Percentiles rank a stretch among this genome's conserved stretches.
Conservation (phyloP, 1,140 invertebrate species). For the Lordiphosa stackelbergi region DNA sequence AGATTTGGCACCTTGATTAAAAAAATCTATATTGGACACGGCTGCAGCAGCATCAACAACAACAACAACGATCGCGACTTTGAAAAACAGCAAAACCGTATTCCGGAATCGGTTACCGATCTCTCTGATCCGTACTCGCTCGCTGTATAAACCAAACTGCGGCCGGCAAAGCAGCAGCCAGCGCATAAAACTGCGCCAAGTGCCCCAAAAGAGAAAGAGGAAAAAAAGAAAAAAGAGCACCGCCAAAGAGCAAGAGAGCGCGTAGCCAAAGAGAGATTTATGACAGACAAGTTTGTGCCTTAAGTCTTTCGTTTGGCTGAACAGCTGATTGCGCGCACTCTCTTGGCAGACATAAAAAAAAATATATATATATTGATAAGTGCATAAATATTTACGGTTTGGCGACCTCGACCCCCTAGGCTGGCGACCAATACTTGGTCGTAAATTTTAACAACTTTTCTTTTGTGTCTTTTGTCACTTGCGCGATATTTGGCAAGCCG, state of each 20-base stretch:
- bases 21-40: constrained; percentile 25
- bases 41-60: no score
- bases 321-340: constrained; percentile 54
- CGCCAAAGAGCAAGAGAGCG: constrained; percentile 1
- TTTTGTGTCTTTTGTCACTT: constrained; percentile 49
- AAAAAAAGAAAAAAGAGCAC: constrained; percentile 16
- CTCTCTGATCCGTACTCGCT: constrained; percentile 56
- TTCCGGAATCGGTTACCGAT: constrained; percentile 41
- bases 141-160: constrained; percentile 67
- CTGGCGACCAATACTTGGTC: constrained; percentile 30
- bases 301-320: constrained; percentile 61
- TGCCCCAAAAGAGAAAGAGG: constrained; percentile 41
- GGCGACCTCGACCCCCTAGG: constrained; percentile 68
- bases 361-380: constrained; percentile 56
- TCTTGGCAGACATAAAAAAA: no score
- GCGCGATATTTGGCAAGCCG: constrained; percentile 41
- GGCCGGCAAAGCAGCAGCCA: constrained; percentile 59
- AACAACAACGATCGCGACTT: constrained; percentile 11
- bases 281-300: constrained; percentile 68
- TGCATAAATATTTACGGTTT: constrained; percentile 66
- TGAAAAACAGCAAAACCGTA: constrained; percentile 32
- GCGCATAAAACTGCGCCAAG: constrained; percentile 66
- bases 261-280: constrained; percentile 62
- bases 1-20: constrained; percentile 56
- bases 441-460: constrained; percentile 60